Conservation (phyloP, 2,113 vertebrate species). For the Epinephelus lanceolatus region DNA sequence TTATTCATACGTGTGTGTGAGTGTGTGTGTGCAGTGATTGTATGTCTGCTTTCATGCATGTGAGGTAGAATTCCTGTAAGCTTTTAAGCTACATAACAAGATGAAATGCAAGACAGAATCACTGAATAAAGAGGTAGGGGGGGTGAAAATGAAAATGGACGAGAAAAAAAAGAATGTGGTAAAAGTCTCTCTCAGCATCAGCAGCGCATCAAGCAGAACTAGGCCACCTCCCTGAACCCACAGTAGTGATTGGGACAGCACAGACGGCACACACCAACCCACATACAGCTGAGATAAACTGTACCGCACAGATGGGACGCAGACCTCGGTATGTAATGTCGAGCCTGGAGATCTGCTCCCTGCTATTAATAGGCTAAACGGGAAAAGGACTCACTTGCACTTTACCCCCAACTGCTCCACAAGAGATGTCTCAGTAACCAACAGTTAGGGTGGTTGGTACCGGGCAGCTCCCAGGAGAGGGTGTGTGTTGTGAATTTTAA, state of each 20-base stretch:
- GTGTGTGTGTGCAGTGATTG: neutral
- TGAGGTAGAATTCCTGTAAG: neutral
- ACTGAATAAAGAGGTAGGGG: neutral
- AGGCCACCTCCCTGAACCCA: conserved; percentile 39
- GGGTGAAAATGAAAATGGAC: neutral
- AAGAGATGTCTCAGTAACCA: neutral
- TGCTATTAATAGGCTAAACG: conserved; percentile 54
- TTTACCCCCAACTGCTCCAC: conserved; percentile 8
- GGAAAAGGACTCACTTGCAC: conserved; percentile 17
- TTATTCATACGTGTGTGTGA: conserved; percentile 2
- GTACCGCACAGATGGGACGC: conserved; percentile 60
- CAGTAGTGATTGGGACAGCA: conserved; percentile 37
- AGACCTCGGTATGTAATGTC: conserved; percentile 12
- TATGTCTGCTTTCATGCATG: neutral
- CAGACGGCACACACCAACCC: conserved; percentile 43
- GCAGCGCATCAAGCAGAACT: conserved; percentile 44
- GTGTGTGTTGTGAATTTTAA: neutral
- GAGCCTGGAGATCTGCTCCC: conserved; percentile 44
- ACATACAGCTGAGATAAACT: conserved; percentile 52
- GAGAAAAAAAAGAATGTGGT: neutral
- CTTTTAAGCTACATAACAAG: neutral
- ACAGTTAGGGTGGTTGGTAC: neutral
- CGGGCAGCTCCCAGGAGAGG: conserved; percentile 23
- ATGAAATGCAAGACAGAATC: conserved; percentile 1
- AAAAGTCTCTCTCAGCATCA: conserved; percentile 8